A percentile compares a stretch with the other conserved stretches of the same genome.
phyloP scores from a whole-genome alignment of 2,113 vertebrate genomes.

The Ammodytes dubius region DNA sequence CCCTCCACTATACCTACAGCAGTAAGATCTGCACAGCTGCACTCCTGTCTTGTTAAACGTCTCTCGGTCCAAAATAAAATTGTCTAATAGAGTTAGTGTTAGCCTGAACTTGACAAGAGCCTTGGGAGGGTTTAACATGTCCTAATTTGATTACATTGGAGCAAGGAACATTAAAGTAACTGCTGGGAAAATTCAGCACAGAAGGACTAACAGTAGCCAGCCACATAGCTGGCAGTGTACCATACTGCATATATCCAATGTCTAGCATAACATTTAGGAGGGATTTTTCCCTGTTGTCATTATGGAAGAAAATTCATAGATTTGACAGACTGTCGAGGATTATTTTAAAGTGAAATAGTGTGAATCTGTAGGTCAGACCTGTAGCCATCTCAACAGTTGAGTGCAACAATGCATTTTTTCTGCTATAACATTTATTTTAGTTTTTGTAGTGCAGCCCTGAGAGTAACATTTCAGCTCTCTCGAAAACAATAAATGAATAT shows the following conservation, averaged over 20 bases:
- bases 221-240: background rate
- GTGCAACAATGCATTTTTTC: background rate
- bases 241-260: background rate
- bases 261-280: background rate
- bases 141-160: constrained; percentile 48
- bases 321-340: background rate
- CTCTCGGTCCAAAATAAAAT: constrained; percentile 33
- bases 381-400: background rate
- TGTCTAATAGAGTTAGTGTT: constrained; percentile 31
- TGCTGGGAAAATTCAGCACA: constrained; percentile 21
- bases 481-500: constrained; percentile 26
- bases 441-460: background rate
- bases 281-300: background rate
- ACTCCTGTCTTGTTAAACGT: constrained; percentile 44
- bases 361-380: background rate
- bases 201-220: background rate
- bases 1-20: constrained; percentile 1
- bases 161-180: constrained; percentile 24
- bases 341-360: background rate
- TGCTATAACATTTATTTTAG: background rate
- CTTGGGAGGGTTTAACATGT: constrained; percentile 32
- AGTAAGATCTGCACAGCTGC: constrained; percentile 46
- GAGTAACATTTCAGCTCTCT: constrained; percentile 12
- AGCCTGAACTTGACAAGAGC: constrained; percentile 40
- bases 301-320: background rate